These are phyloP conservation scores for Drosophila macrospina DNA, from an alignment of 2,888 invertebrate species.

Conservation along the genomic window DNA sequence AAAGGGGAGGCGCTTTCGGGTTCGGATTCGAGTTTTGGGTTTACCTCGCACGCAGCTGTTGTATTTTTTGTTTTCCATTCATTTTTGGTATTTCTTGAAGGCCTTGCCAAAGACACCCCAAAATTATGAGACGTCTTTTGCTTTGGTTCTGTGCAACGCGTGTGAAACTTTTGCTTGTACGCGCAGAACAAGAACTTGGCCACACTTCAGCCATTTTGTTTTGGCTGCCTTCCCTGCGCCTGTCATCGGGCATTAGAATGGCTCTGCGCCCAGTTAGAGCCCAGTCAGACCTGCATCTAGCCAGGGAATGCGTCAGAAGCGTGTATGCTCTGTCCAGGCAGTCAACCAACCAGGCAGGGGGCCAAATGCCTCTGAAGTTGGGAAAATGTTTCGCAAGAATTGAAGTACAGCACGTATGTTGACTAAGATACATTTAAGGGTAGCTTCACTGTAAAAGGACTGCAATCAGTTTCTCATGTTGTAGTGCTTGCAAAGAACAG, in stretches of 20 bases:
- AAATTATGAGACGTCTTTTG: conserved; percentile 51
- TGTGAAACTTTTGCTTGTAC: conserved; percentile 69
- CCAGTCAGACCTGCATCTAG: conserved; percentile 25
- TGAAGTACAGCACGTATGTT: neutral
- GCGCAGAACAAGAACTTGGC: conserved; percentile 38
- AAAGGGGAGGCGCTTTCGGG: conserved; percentile 58
- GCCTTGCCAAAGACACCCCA: conserved; percentile 69
- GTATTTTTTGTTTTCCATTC: conserved; percentile 51
- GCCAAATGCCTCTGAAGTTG: neutral
- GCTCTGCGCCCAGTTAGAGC: conserved; percentile 20
- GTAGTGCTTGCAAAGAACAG: neutral
- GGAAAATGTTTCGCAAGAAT: neutral
- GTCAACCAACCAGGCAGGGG: conserved; percentile 7
- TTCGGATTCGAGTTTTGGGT: conserved; percentile 13
- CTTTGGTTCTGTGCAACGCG: conserved; percentile 67
- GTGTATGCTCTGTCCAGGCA: conserved; percentile 46
- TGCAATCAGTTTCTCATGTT: neutral
- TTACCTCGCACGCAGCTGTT: conserved; percentile 65
- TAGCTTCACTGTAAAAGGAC: neutral
- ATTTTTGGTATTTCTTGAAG: conserved; percentile 55
- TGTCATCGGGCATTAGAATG: conserved; percentile 38
- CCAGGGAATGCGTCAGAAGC: conserved; percentile 74
- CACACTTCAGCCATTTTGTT: conserved; percentile 80
- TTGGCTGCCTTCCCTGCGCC: conserved; percentile 24
- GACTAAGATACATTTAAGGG: conserved; percentile 5